These are phyloP conservation scores for Acrobasis consociella DNA, from an alignment of 2,888 invertebrate genomes.

Conservation along the genomic window DNA sequence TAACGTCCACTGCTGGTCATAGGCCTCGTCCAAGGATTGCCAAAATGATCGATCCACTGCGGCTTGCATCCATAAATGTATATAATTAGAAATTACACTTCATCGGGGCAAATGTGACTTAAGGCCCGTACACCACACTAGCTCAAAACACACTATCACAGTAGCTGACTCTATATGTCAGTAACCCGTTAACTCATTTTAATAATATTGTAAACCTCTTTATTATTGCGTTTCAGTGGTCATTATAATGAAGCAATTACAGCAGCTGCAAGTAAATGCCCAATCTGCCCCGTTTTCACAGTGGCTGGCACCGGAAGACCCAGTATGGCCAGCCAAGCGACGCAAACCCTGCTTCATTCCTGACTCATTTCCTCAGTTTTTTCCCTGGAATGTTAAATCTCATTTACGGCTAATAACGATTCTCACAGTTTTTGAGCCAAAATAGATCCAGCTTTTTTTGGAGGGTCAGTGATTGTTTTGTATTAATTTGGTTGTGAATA, in stretches of 20 bases:
- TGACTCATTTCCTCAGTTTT: slow-evolving; percentile 74
- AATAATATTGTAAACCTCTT: neutral
- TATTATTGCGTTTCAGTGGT: neutral
- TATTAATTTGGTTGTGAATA: neutral
- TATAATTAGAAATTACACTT: too few species aligned
- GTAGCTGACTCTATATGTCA: too few species aligned
- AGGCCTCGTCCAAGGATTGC: too few species aligned
- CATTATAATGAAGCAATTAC: slow-evolving; percentile 30
- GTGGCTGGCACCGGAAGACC: slow-evolving; percentile 62
- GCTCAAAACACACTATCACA: too few species aligned
- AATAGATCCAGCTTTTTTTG: neutral
- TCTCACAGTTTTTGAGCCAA: slow-evolving; percentile 46
- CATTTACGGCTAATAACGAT: slow-evolving; percentile 52
- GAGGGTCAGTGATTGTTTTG: neutral
- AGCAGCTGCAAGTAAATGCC: slow-evolving; percentile 56
- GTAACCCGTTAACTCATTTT: too few species aligned
- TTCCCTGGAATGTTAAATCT: slow-evolving; percentile 54
- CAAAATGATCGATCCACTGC: too few species aligned
- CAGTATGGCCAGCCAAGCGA: slow-evolving; percentile 62
- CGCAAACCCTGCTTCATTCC: slow-evolving; percentile 49
- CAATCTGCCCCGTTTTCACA: slow-evolving; percentile 28
- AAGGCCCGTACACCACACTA: too few species aligned
- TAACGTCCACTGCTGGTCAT: too few species aligned
- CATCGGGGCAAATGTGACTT: too few species aligned
- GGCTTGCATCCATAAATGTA: too few species aligned